phyloP scores from a whole-genome alignment of 92 coral and sea anemone species.

The Muricea muricata region DNA sequence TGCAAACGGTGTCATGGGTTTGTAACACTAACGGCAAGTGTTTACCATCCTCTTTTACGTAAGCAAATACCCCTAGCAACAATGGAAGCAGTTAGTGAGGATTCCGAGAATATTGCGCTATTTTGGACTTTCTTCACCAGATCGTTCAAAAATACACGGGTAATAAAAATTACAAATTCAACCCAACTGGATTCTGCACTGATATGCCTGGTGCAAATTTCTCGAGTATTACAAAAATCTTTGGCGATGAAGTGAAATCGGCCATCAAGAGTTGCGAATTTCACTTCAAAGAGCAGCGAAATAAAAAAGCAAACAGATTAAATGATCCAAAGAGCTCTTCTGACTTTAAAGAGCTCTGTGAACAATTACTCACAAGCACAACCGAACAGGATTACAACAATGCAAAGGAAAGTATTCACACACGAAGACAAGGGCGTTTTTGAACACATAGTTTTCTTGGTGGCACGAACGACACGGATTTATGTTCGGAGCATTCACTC shows the following conservation, averaged over 20 bases:
- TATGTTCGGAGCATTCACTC: slow-evolving; percentile 62
- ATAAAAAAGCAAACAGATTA: slow-evolving; percentile 32
- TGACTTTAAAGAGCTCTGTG: slow-evolving; percentile 38
- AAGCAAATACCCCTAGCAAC: slow-evolving; percentile 48
- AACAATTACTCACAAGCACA: neutral
- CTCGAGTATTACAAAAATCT: slow-evolving; percentile 50
- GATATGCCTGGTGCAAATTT: slow-evolving; percentile 73
- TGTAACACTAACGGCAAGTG: slow-evolving; percentile 65
- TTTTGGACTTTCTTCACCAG: slow-evolving; percentile 56
- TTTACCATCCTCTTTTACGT: slow-evolving; percentile 52
- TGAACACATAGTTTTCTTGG: slow-evolving; percentile 63
- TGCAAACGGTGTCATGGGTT: slow-evolving; percentile 63
- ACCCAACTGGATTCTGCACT: slow-evolving; percentile 63
- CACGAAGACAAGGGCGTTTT: slow-evolving; percentile 19
- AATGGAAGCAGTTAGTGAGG: slow-evolving; percentile 46
- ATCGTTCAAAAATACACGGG: slow-evolving; percentile 21
- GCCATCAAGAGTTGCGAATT: slow-evolving; percentile 67
- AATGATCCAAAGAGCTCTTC: neutral
- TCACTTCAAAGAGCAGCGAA: slow-evolving; percentile 61
- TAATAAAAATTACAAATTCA: neutral
- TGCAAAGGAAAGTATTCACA: slow-evolving; percentile 26
- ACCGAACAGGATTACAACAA: slow-evolving; percentile 27
- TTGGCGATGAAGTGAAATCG: slow-evolving; percentile 35
- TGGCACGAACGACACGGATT: slow-evolving; percentile 70
- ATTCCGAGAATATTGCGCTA: slow-evolving; percentile 33